Percentiles rank a stretch among this genome's conserved stretches.
Conservation (phyloP, 2,888 invertebrate species). For the Callimorpha dominula region DNA sequence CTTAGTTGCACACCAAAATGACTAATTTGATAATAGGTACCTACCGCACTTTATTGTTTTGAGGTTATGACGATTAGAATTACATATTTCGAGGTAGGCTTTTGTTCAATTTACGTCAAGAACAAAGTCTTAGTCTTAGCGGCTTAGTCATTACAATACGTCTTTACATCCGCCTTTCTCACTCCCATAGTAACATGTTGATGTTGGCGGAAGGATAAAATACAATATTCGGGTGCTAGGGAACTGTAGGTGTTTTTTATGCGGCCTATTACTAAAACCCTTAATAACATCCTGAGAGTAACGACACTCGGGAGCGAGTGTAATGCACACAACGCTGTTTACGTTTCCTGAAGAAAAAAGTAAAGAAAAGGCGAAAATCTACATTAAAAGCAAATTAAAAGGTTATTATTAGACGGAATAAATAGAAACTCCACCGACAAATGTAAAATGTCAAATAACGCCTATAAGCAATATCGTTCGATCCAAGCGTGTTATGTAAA, state of each 20-base stretch:
- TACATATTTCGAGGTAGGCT: not conserved
- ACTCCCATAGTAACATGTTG: too few species aligned
- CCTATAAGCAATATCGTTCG: not conserved
- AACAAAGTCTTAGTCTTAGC: not conserved
- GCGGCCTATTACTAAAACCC: too few species aligned
- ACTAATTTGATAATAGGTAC: conserved; percentile 29
- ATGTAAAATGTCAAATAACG: not conserved
- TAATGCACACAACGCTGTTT: not conserved
- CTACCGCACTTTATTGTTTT: not conserved
- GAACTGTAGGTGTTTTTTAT: not conserved
- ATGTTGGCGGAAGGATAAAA: not conserved
- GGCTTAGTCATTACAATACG: not conserved
- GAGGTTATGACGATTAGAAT: not conserved
- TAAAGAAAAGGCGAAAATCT: not conserved
- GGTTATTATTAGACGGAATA: not conserved
- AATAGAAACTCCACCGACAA: not conserved
- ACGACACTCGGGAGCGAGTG: too few species aligned
- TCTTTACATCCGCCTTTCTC: not conserved
- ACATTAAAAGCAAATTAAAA: not conserved
- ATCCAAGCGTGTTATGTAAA: too few species aligned
- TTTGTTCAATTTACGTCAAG: not conserved
- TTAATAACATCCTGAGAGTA: too few species aligned
- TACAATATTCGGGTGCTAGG: not conserved
- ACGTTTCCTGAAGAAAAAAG: not conserved
- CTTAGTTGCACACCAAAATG: conserved; percentile 19